Base-by-base conservation (phyloP, 2,888 invertebrate genomes). In the Lithophane socia region DNA sequence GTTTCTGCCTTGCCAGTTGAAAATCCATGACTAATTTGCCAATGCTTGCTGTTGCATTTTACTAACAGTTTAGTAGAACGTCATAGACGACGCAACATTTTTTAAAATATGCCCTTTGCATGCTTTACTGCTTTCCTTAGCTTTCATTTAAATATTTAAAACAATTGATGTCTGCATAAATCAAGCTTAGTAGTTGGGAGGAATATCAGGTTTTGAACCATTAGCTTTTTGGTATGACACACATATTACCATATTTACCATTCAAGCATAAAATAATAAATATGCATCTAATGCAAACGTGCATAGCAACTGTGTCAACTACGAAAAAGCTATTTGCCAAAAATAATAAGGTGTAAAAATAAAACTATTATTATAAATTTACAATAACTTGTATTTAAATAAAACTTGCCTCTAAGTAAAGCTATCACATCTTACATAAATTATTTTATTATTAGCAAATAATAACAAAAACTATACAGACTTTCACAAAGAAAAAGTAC, bases 401-500 rank as follows among this genome's bases (percentile, higher is more conserved):
- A 94, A 94, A 94, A 92, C 93, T 95, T 94, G 95, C 93, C 93
- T 94, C 95, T 96, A 96, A 93, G 93, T 96, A 96, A 96, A 96
- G 96, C 96, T 96, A 95, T 96, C 96, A 96, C 95, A 95, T 95
- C 94, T 95, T 95, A 96, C 93, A 94, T 93, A 94, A 89, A 92
- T 93, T 92, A 91, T 86, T 90, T 90, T 88, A 91, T 88, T 89
- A 92, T 93, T 94, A 94, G 95, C 95, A 95, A 96, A 95, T 95
- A 92, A 95, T 94, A 95, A 95, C 92, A 93, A 94, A 93, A 93
- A 83, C 92, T 94, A 92, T 94, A 95, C 94, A 95, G 93, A 95
- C 93, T 95, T 93, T 92, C 89, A 93, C 90, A 93, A 91, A 92
- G 86, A 93, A 93, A 92, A 92, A 91, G 88, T 92, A 92, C 90